Conservation (phyloP, 2,797 vertebrate genomes). For the Hirundo rustica region DNA sequence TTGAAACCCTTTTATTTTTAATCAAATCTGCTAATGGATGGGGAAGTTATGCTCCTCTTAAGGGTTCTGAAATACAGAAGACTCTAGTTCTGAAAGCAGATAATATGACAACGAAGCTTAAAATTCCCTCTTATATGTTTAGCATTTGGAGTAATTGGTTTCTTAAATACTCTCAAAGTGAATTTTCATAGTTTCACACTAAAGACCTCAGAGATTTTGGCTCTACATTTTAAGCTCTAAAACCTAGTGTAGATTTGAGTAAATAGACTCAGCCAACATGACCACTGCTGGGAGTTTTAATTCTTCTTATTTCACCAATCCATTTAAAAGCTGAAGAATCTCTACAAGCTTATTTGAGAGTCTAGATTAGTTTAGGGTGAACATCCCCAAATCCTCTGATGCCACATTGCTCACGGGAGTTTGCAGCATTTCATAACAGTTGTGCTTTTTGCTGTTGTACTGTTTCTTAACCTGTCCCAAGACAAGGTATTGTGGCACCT, state of each 20-base stretch:
- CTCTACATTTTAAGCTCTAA: background rate
- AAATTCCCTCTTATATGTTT: background rate
- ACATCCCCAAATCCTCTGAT: background rate
- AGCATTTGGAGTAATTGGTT: background rate
- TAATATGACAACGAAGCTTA: background rate
- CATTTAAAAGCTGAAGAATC: background rate
- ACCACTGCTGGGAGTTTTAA: background rate
- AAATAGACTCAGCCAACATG: background rate
- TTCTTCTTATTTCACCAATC: background rate
- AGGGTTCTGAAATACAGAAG: background rate
- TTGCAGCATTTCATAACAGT: background rate
- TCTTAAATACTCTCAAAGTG: background rate
- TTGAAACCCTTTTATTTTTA: background rate
- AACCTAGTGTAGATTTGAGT: background rate
- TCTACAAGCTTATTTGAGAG: background rate
- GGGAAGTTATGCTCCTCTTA: background rate
- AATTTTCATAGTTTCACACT: background rate
- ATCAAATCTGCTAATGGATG: background rate
- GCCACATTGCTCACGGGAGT: background rate
- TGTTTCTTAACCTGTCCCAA: constrained; percentile 51
- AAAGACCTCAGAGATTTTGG: background rate
- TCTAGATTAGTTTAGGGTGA: background rate
- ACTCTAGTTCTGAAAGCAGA: background rate
- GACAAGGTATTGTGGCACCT: constrained; percentile 85
- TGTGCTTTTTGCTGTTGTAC: background rate